These are phyloP conservation scores for Pollimyrus isidori DNA, from an alignment of 2,113 vertebrate genomes.

Conservation along the genomic window DNA sequence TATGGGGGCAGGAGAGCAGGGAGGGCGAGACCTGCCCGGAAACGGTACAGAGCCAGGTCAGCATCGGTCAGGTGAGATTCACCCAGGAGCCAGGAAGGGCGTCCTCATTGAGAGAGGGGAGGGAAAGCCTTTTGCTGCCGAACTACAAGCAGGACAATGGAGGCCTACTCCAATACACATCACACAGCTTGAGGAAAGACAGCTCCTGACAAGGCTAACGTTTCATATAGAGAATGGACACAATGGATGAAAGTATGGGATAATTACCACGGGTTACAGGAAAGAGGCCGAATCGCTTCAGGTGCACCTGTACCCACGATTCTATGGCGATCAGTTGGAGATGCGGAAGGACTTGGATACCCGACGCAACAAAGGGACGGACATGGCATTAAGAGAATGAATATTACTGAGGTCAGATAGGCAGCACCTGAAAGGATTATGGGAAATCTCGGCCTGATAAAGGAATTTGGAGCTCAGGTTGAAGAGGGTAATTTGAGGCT, in stretches of 20 bases:
- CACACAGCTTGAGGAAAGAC: not conserved
- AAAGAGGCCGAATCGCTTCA: not conserved
- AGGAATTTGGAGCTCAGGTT: not conserved
- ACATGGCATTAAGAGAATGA: not conserved
- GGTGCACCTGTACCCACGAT: not conserved
- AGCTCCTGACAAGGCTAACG: not conserved
- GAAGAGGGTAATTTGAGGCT: slow-evolving; percentile 1
- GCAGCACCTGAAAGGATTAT: not conserved
- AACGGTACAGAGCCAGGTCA: not conserved
- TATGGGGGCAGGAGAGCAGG: not conserved
- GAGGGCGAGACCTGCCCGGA: not conserved
- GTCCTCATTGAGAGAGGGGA: not conserved
- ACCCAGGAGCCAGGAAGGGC: not conserved
- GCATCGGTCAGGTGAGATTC: not conserved
- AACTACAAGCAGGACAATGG: not conserved
- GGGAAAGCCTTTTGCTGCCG: not conserved
- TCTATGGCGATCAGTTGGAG: not conserved
- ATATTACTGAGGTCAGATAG: slow-evolving; percentile 1
- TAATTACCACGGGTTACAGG: not conserved
- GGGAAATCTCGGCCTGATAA: not conserved
- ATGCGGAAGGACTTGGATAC: not conserved
- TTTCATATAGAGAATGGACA: not conserved
- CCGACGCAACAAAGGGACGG: not conserved
- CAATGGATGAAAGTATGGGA: not conserved
- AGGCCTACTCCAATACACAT: not conserved